These are phyloP conservation scores for Meteorus colon DNA, from an alignment of 2,888 invertebrate genomes.

Conservation along the genomic window DNA sequence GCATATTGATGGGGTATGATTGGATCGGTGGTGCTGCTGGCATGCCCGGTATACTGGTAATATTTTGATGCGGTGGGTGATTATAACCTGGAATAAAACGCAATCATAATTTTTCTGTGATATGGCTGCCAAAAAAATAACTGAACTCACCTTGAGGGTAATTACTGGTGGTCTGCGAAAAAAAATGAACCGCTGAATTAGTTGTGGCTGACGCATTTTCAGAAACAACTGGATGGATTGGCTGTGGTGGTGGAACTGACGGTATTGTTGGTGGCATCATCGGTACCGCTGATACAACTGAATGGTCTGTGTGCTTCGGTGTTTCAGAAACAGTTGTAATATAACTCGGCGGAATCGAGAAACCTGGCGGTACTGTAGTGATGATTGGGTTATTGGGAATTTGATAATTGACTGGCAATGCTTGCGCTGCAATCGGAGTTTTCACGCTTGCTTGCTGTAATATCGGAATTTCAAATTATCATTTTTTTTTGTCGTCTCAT, in stretches of 20 bases:
- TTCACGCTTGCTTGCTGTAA: slow-evolving; percentile 43
- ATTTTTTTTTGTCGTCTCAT: not conserved
- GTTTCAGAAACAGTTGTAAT: slow-evolving; percentile 41
- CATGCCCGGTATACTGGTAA: slow-evolving; percentile 70
- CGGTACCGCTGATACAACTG: slow-evolving; percentile 45
- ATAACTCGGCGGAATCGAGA: slow-evolving; percentile 62
- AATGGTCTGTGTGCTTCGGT: slow-evolving; percentile 31
- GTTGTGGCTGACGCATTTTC: slow-evolving; percentile 74
- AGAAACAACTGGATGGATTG: slow-evolving; percentile 75
- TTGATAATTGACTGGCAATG: slow-evolving; percentile 46
- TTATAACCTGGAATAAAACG: slow-evolving; percentile 53
- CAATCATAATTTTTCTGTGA: no score
- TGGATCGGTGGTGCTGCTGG: slow-evolving; percentile 61
- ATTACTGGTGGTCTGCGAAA: slow-evolving; percentile 55
- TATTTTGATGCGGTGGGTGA: slow-evolving; percentile 54
- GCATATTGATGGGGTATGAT: slow-evolving; percentile 45
- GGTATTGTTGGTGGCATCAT: slow-evolving; percentile 40
- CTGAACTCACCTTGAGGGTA: slow-evolving; percentile 57
- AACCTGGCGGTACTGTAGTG: slow-evolving; percentile 59
- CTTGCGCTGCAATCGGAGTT: slow-evolving; percentile 48
- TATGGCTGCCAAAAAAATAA: not conserved
- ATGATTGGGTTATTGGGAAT: slow-evolving; percentile 47
- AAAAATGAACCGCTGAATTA: slow-evolving; percentile 61
- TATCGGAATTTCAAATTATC: not conserved
- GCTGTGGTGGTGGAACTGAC: not conserved